A percentile compares a stretch with the other conserved stretches of the same genome.
Evolutionary conservation across 2,888 invertebrate species (phyloP).

Genomic region (Abrostola tripartita): DNA sequence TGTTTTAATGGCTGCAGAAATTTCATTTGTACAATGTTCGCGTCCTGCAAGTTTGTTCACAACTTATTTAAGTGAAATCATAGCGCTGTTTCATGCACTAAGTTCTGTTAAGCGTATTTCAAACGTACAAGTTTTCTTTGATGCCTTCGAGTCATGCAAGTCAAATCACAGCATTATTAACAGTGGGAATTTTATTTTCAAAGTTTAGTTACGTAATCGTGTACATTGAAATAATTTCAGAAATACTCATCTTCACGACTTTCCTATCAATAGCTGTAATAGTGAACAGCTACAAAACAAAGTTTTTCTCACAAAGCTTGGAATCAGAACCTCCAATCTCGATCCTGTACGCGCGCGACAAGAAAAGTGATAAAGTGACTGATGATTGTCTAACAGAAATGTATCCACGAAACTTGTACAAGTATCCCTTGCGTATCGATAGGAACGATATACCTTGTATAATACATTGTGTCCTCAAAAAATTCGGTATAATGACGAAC

Average conservation of each 20-base stretch:
- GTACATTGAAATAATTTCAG: slow-evolving; percentile 70
- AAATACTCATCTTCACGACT: slow-evolving; percentile 65
- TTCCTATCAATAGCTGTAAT: slow-evolving; percentile 65
- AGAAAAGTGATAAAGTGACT: slow-evolving; percentile 77
- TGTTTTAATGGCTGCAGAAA: slow-evolving; percentile 35
- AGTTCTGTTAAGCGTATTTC: slow-evolving; percentile 6
- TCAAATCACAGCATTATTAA: slow-evolving; percentile 4
- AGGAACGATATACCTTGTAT: slow-evolving; percentile 83
- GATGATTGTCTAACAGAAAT: slow-evolving; percentile 80
- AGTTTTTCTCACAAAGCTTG: slow-evolving; percentile 75
- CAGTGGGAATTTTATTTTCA: not conserved
- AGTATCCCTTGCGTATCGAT: slow-evolving; percentile 79
- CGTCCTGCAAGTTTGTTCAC: slow-evolving; percentile 21
- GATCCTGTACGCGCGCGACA: slow-evolving; percentile 80
- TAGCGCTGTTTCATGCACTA: slow-evolving; percentile 24
- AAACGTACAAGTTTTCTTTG: slow-evolving; percentile 24
- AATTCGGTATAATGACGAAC: slow-evolving; percentile 84
- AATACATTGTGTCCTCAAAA: slow-evolving; percentile 83
- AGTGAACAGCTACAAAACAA: slow-evolving; percentile 68
- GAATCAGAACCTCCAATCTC: slow-evolving; percentile 81
- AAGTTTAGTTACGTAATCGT: slow-evolving; percentile 32
- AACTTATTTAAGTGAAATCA: slow-evolving; percentile 28
- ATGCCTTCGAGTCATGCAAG: not conserved
- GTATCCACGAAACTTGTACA: slow-evolving; percentile 82
- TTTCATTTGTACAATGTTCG: slow-evolving; percentile 31